Percentiles rank a stretch among this genome's conserved stretches.
phyloP scores from a whole-genome alignment of 2,113 vertebrate genomes.

The Amblyopsis rosae region DNA sequence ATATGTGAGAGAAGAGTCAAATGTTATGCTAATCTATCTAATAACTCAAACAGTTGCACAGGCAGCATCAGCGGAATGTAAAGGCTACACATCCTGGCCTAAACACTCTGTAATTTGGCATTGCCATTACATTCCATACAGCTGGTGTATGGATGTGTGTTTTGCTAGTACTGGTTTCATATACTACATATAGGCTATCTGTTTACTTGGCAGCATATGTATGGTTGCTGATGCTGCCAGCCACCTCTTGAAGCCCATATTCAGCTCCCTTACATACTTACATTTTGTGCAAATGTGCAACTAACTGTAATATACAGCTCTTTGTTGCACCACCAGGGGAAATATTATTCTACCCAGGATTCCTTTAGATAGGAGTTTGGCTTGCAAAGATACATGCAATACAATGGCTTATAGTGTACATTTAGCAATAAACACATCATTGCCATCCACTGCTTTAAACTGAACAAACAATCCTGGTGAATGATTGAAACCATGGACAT shows the following conservation, averaged over 20 bases:
- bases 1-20: conserved; percentile 35
- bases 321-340: too few species aligned
- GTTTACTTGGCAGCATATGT: too few species aligned
- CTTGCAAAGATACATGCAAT: too few species aligned
- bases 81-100: background rate
- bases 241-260: too few species aligned
- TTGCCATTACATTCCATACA: background rate
- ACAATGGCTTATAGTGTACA: conserved; percentile 4
- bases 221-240: too few species aligned
- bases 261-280: too few species aligned
- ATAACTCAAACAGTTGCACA: conserved; percentile 37
- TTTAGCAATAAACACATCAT: conserved; percentile 25
- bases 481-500: conserved; percentile 18
- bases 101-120: background rate
- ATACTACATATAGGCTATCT: too few species aligned
- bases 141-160: background rate
- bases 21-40: conserved; percentile 35
- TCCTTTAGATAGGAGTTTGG: too few species aligned
- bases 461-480: conserved; percentile 23
- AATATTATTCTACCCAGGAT: too few species aligned
- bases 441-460: background rate
- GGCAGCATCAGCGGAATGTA: conserved; percentile 15
- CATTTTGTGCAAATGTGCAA: too few species aligned
- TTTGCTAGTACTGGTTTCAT: too few species aligned
- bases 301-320: too few species aligned